Evolutionary conservation across 2,888 invertebrate species (phyloP).

Genomic region (Chironomus tentans): DNA sequence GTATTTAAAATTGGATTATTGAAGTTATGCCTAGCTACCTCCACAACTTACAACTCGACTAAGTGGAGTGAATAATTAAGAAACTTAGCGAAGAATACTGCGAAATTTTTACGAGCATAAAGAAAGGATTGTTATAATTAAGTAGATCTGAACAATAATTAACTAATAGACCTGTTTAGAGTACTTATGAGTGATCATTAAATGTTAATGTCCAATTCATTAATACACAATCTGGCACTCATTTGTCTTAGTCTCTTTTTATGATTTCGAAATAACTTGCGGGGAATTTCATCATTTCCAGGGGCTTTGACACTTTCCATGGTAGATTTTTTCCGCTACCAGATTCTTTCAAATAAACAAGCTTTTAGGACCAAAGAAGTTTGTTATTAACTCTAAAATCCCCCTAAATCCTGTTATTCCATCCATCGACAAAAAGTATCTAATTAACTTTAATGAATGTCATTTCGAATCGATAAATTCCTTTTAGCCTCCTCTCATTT

Average conservation of each 20-base stretch:
- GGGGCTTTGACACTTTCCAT: too few species aligned
- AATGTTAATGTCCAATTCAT: neutral
- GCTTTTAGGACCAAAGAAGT: too few species aligned
- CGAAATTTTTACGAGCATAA: neutral
- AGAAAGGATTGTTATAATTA: neutral
- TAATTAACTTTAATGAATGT: conserved; percentile 4
- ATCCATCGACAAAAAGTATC: neutral
- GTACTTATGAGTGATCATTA: neutral
- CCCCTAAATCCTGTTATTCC: neutral
- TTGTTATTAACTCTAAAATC: too few species aligned
- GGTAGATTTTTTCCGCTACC: too few species aligned
- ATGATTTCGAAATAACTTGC: neutral
- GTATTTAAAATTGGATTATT: too few species aligned
- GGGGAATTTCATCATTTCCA: too few species aligned
- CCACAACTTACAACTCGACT: neutral
- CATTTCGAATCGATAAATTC: neutral
- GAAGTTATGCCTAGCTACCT: neutral
- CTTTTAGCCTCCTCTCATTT: too few species aligned
- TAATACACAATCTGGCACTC: neutral
- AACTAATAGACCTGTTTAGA: neutral
- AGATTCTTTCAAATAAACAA: too few species aligned
- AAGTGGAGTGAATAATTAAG: neutral
- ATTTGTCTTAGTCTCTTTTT: neutral
- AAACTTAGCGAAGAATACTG: neutral
- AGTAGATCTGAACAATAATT: neutral